A percentile compares a stretch with the other conserved stretches of the same genome.
These are phyloP conservation scores for Sphyrna mokarran DNA, from an alignment of 2,113 vertebrate species.

Conservation along the genomic window DNA sequence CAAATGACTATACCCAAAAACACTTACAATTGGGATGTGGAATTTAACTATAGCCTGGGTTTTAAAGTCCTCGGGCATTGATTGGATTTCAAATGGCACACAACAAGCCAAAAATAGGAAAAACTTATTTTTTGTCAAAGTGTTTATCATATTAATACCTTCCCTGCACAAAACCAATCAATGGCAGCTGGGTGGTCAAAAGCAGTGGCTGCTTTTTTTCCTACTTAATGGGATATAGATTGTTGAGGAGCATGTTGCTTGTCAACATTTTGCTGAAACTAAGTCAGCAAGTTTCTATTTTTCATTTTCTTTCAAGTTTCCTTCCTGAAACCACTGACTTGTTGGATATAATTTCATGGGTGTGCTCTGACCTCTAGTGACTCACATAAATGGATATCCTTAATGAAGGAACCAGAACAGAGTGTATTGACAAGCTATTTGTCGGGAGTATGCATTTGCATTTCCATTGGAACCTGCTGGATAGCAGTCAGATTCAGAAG, in stretches of 20 bases:
- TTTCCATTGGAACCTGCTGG: background rate
- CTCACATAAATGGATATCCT: background rate
- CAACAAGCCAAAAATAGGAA: background rate
- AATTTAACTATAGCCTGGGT: background rate
- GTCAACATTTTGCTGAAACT: background rate
- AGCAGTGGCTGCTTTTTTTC: background rate
- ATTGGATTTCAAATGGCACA: background rate
- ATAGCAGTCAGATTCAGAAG: background rate
- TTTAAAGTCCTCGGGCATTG: background rate
- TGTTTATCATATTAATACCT: background rate
- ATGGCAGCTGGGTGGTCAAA: background rate
- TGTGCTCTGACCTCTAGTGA: background rate
- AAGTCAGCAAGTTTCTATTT: background rate
- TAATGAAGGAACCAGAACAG: background rate
- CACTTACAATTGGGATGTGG: background rate
- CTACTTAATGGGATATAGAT: background rate
- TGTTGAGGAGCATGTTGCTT: background rate
- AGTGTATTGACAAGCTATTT: background rate
- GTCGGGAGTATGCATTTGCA: background rate
- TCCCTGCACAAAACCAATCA: too few species aligned
- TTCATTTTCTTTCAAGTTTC: background rate
- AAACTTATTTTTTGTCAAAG: background rate
- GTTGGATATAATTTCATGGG: background rate
- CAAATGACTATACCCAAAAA: background rate
- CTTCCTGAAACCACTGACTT: background rate